These are phyloP conservation scores for Monochamus saltuarius DNA, from an alignment of 1,140 invertebrate species.

Conservation along the genomic window DNA sequence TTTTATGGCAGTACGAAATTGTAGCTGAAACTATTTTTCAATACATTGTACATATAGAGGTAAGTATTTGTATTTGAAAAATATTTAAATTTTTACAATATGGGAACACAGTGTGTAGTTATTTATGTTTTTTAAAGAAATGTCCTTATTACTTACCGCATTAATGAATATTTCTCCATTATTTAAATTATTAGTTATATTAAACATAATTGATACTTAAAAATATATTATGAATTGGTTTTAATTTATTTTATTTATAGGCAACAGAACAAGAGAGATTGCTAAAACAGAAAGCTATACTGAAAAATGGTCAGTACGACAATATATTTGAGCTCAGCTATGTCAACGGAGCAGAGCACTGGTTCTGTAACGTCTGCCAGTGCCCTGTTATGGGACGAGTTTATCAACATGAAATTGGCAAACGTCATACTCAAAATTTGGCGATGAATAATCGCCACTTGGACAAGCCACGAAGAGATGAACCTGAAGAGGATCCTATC, in stretches of 20 bases:
- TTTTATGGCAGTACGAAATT: no score
- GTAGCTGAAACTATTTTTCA: no score
- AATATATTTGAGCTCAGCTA: constrained; percentile 46
- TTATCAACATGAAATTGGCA: constrained; percentile 48
- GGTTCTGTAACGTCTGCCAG: constrained; percentile 48
- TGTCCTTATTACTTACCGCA: neutral
- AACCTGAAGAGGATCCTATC: constrained; percentile 13
- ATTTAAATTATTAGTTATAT: constrained; percentile 1
- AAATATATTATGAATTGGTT: neutral
- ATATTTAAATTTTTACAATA: no score
- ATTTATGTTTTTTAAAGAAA: no score
- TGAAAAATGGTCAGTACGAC: constrained; percentile 43
- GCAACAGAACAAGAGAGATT: constrained; percentile 44
- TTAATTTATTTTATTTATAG: constrained; percentile 30
- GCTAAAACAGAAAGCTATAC: constrained; percentile 38
- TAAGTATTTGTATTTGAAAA: no score
- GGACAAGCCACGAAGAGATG: constrained; percentile 11
- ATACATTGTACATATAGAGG: no score
- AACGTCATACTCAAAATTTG: constrained; percentile 37
- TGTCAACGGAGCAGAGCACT: constrained; percentile 43
- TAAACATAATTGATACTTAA: constrained; percentile 11
- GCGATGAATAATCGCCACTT: constrained; percentile 9
- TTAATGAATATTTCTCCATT: neutral
- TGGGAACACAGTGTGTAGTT: no score
- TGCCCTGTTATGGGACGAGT: constrained; percentile 48